phyloP scores from a whole-genome alignment of 2,888 invertebrate genomes.

The Lumbricus terrestris region DNA sequence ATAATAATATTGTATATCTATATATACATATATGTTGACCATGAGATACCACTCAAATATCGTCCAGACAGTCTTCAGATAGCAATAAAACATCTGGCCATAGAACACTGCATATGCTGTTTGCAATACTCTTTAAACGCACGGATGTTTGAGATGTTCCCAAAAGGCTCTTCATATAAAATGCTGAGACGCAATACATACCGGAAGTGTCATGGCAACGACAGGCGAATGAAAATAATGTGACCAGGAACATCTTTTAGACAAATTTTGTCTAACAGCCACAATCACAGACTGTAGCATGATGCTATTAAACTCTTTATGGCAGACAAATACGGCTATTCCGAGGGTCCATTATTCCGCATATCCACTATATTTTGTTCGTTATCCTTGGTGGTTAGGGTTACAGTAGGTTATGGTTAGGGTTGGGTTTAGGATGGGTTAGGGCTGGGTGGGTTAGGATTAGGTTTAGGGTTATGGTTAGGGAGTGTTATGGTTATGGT shows the following conservation, averaged over 20 bases:
- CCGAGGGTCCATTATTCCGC: too few species aligned
- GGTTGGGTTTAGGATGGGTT: too few species aligned
- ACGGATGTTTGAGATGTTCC: neutral
- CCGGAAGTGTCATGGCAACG: neutral
- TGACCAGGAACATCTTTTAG: neutral
- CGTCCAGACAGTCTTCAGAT: neutral
- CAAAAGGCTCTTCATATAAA: neutral
- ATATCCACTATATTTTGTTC: too few species aligned
- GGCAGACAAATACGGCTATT: too few species aligned
- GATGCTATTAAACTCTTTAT: neutral
- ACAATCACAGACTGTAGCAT: neutral
- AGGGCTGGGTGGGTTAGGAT: too few species aligned
- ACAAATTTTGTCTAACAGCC: neutral
- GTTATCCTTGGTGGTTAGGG: too few species aligned
- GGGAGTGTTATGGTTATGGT: too few species aligned
- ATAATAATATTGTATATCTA: too few species aligned
- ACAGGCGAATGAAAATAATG: neutral
- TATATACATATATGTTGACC: too few species aligned
- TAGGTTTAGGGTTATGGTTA: too few species aligned
- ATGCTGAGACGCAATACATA: neutral
- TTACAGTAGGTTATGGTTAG: too few species aligned
- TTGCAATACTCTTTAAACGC: neutral
- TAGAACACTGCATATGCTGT: neutral
- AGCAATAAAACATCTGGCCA: neutral
- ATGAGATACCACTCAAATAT: neutral